These are phyloP conservation scores for Zophobas atratus DNA, from an alignment of 1,140 invertebrate genomes.

Conservation along the genomic window DNA sequence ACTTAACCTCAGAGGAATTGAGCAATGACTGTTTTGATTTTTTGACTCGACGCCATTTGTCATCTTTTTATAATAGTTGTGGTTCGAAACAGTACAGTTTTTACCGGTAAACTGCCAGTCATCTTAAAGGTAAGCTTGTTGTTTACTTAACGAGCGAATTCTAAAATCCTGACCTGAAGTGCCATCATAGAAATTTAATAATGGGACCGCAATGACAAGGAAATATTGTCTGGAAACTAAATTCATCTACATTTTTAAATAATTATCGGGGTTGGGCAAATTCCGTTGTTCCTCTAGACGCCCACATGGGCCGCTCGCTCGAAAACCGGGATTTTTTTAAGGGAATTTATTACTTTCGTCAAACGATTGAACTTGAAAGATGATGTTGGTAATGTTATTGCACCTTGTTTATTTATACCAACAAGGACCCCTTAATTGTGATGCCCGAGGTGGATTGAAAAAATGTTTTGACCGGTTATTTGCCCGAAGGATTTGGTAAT, in stretches of 20 bases:
- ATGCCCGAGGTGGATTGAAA: conserved; percentile 9
- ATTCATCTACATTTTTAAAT: conserved; percentile 22
- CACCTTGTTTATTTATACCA: conserved; percentile 22
- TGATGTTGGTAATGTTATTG: not conserved
- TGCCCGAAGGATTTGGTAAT: not conserved
- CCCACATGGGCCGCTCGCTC: not conserved
- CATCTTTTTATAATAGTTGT: conserved; percentile 38
- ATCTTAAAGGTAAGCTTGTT: conserved; percentile 18
- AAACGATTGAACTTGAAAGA: not conserved
- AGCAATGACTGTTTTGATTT: conserved; percentile 43
- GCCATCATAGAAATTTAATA: conserved; percentile 36
- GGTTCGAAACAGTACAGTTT: conserved; percentile 30
- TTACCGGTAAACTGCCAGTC: conserved; percentile 36
- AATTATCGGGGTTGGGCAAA: conserved; percentile 26
- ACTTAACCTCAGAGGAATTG: conserved; percentile 38
- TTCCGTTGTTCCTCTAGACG: not conserved
- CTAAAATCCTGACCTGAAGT: conserved; percentile 27
- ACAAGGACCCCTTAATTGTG: conserved; percentile 31
- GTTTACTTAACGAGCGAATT: conserved; percentile 43
- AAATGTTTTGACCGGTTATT: conserved; percentile 17
- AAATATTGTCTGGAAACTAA: conserved; percentile 32
- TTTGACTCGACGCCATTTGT: conserved; percentile 38
- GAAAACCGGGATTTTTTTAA: not conserved
- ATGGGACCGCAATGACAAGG: conserved; percentile 30
- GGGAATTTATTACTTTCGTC: not conserved